Percentiles rank a stretch among this genome's conserved stretches.
Evolutionary conservation across 2,113 vertebrate genomes (phyloP).

Genomic region (Hypanus sabinus): DNA sequence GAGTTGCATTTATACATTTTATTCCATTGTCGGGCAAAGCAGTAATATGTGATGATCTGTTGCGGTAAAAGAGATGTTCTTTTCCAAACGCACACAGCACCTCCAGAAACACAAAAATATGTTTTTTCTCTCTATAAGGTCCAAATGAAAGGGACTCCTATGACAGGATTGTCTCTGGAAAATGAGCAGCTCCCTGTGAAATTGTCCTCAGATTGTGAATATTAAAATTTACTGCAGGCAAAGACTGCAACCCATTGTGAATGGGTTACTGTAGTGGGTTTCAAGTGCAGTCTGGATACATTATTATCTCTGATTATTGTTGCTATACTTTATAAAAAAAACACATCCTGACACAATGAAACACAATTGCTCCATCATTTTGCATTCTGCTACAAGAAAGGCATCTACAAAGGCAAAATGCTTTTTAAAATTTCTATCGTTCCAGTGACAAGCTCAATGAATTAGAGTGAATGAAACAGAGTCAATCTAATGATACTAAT

Average conservation of each 20-base stretch:
- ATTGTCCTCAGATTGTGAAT: background rate
- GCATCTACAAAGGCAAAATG: background rate
- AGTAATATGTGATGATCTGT: background rate
- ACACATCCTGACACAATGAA: background rate
- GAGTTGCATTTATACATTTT: background rate
- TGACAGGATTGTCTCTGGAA: background rate
- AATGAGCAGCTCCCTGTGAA: background rate
- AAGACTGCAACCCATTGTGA: background rate
- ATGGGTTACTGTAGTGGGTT: background rate
- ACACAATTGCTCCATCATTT: background rate
- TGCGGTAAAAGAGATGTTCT: background rate
- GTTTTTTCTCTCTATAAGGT: background rate
- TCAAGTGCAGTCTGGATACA: background rate
- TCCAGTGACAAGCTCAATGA: too few relatives aligned
- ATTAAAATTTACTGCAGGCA: background rate
- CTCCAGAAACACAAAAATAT: background rate
- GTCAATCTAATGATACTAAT: background rate
- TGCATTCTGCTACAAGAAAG: background rate
- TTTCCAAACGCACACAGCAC: background rate
- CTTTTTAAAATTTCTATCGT: too few relatives aligned
- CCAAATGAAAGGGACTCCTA: background rate
- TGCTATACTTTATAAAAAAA: background rate
- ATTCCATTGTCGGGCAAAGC: background rate
- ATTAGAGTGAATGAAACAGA: too few relatives aligned
- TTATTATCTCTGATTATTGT: background rate